Evolutionary conservation across 2,113 vertebrate genomes (phyloP).

Genomic region (Corythaeola cristata): DNA sequence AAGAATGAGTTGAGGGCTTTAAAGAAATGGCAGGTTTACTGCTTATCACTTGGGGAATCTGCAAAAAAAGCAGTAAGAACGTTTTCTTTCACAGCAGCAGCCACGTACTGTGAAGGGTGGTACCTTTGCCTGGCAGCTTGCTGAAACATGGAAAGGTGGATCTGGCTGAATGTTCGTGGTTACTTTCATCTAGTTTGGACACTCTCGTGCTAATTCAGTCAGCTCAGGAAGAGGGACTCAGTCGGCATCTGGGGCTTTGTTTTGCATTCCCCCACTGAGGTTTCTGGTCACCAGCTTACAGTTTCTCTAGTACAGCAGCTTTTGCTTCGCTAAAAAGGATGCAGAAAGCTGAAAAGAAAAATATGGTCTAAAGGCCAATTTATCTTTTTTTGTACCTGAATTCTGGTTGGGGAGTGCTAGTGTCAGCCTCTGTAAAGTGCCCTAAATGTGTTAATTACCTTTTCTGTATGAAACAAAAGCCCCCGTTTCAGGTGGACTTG

Average conservation of each 20-base stretch:
- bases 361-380: background rate
- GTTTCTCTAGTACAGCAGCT: background rate
- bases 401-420: background rate
- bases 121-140: background rate
- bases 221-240: background rate
- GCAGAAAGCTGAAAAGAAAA: background rate
- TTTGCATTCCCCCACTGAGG: background rate
- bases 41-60: background rate
- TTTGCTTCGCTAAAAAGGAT: background rate
- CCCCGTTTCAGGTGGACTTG: background rate
- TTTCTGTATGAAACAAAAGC: background rate
- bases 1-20: background rate
- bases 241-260: background rate
- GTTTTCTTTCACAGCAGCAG: background rate
- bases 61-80: background rate
- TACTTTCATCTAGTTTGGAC: background rate
- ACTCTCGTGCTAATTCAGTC: background rate
- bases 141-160: background rate
- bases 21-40: background rate
- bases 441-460: background rate
- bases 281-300: background rate
- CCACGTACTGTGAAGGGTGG: too few species aligned
- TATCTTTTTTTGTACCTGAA: background rate
- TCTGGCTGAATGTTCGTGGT: background rate
- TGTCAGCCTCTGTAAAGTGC: background rate